Evolutionary conservation across 1,140 invertebrate genomes (phyloP).

Genomic region (Gryllus bimaculatus): DNA sequence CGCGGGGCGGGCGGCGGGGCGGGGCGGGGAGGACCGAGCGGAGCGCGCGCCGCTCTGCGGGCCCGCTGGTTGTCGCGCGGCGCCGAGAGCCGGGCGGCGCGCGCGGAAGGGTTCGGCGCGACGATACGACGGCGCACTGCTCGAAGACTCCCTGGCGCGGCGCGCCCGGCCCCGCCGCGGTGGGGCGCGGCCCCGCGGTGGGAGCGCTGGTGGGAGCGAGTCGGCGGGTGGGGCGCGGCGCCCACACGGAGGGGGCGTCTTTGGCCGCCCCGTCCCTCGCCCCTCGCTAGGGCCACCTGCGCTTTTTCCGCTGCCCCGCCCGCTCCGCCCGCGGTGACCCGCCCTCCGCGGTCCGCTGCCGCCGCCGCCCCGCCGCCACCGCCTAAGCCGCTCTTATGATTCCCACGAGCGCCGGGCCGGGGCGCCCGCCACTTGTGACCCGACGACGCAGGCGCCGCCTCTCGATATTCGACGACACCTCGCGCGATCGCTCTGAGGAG

Average conservation of each 20-base stretch:
- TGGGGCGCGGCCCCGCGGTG: background rate
- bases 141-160: background rate
- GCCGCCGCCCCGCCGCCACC: no score
- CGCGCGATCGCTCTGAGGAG: no score
- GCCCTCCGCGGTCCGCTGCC: background rate
- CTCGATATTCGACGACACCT: no score
- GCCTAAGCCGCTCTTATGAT: background rate
- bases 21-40: background rate
- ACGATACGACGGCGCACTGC: conserved; percentile 2
- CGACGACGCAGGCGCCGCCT: no score
- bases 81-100: background rate
- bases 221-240: background rate
- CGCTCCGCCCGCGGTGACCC: no score
- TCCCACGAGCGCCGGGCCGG: background rate
- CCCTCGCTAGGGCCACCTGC: background rate
- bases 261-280: background rate
- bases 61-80: background rate
- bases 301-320: background rate
- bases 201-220: background rate
- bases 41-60: background rate
- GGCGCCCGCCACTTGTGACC: no score
- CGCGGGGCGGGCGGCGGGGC: background rate
- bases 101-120: background rate
- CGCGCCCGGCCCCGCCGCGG: no score
- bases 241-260: background rate